Conservation (phyloP, 2,888 invertebrate species). For the Pammene aurita region DNA sequence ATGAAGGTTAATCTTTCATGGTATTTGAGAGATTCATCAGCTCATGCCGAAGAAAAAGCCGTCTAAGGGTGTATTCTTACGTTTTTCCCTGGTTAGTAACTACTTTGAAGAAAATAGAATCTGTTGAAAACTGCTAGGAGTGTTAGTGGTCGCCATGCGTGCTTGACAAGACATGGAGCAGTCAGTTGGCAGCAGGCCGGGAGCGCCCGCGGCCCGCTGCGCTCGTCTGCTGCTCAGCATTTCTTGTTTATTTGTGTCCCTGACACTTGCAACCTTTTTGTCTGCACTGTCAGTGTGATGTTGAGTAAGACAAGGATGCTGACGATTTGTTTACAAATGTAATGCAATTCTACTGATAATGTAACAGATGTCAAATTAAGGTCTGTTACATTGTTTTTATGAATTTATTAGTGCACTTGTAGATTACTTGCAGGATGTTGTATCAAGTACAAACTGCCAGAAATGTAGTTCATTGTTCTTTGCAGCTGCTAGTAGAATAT, state of each 20-base stretch:
- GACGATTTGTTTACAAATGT: constrained; percentile 24
- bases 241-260: constrained; percentile 26
- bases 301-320: constrained; percentile 4
- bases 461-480: constrained; percentile 2
- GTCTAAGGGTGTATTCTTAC: not conserved
- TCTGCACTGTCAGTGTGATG: constrained; percentile 26
- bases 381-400: constrained; percentile 5
- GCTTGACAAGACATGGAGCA: constrained; percentile 60
- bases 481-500: not conserved
- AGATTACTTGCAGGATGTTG: not conserved
- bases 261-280: constrained; percentile 33
- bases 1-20: constrained; percentile 71
- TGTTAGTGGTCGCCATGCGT: constrained; percentile 71
- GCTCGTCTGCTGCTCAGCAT: constrained; percentile 8
- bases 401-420: not conserved
- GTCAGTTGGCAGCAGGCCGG: constrained; percentile 30
- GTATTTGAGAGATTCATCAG: constrained; percentile 50
- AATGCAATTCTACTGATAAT: constrained; percentile 25
- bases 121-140: constrained; percentile 4
- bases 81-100: constrained; percentile 1
- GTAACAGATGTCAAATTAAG: constrained; percentile 22
- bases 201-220: constrained; percentile 12
- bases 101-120: not conserved
- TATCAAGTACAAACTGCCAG: not conserved
- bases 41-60: constrained; percentile 13